Evolutionary conservation across 2,888 invertebrate genomes (phyloP).

Genomic region (Junonia oenone): DNA sequence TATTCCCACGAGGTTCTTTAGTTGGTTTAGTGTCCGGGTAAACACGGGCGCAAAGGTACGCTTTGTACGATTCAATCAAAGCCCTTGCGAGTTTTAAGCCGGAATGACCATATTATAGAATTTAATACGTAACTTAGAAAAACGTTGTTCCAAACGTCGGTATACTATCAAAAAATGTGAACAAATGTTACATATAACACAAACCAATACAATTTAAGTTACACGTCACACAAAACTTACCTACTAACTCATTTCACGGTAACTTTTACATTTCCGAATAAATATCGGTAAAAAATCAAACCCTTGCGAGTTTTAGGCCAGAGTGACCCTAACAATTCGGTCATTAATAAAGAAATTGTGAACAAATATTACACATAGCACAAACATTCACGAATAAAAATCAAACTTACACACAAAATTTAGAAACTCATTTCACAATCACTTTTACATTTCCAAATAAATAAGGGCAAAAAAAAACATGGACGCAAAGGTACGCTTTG

Average conservation of each 20-base stretch:
- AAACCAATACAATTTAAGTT: too few relatives aligned
- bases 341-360: too few relatives aligned
- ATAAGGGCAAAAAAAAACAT: constrained; percentile 32
- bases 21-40: constrained; percentile 42
- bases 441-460: not conserved
- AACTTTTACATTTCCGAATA: not conserved
- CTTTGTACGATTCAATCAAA: constrained; percentile 46
- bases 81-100: constrained; percentile 28
- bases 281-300: constrained; percentile 31
- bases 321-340: too few relatives aligned
- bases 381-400: too few relatives aligned
- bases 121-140: too few relatives aligned
- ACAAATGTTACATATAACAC: too few relatives aligned
- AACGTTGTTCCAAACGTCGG: too few relatives aligned
- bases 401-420: too few relatives aligned
- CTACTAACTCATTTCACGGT: not conserved
- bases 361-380: too few relatives aligned
- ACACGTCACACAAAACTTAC: too few relatives aligned
- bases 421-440: not conserved
- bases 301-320: constrained; percentile 28
- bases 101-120: too few relatives aligned
- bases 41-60: constrained; percentile 40
- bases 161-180: too few relatives aligned
- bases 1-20: constrained; percentile 32
- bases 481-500: constrained; percentile 40